These are phyloP conservation scores for Nomada fucata DNA, from an alignment of 2,888 invertebrate species.

Conservation along the genomic window DNA sequence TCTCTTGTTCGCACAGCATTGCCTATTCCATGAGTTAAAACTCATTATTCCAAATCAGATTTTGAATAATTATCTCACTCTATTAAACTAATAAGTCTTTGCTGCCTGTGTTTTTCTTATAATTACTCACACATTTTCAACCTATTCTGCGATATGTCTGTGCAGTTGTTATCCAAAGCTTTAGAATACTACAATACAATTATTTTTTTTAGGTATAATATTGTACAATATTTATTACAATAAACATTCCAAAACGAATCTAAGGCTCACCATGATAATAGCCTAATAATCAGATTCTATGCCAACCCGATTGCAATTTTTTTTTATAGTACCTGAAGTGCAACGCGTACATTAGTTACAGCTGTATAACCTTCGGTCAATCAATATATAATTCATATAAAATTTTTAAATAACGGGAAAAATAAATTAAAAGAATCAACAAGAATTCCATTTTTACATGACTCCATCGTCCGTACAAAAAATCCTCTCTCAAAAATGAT, in stretches of 20 bases:
- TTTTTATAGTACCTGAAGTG: constrained; percentile 66
- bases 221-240: constrained; percentile 76
- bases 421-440: constrained; percentile 61
- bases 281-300: constrained; percentile 62
- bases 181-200: constrained; percentile 74
- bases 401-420: constrained; percentile 59
- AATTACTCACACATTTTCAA: constrained; percentile 69
- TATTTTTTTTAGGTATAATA: constrained; percentile 73
- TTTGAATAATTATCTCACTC: constrained; percentile 63
- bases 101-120: constrained; percentile 58
- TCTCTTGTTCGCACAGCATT: constrained; percentile 49
- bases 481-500: constrained; percentile 61
- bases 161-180: constrained; percentile 69
- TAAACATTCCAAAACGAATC: constrained; percentile 72
- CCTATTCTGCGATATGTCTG: constrained; percentile 71
- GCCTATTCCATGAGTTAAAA: constrained; percentile 55
- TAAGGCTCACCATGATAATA: constrained; percentile 67
- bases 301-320: constrained; percentile 53
- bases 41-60: constrained; percentile 62
- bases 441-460: constrained; percentile 45
- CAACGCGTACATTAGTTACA: constrained; percentile 70
- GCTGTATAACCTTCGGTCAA: constrained; percentile 52
- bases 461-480: constrained; percentile 64
- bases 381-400: constrained; percentile 53
- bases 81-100: constrained; percentile 60